A percentile compares a stretch with the other conserved stretches of the same genome.
Evolutionary conservation across 2,797 vertebrate genomes (phyloP).

Genomic region (Buceros bicornis): DNA sequence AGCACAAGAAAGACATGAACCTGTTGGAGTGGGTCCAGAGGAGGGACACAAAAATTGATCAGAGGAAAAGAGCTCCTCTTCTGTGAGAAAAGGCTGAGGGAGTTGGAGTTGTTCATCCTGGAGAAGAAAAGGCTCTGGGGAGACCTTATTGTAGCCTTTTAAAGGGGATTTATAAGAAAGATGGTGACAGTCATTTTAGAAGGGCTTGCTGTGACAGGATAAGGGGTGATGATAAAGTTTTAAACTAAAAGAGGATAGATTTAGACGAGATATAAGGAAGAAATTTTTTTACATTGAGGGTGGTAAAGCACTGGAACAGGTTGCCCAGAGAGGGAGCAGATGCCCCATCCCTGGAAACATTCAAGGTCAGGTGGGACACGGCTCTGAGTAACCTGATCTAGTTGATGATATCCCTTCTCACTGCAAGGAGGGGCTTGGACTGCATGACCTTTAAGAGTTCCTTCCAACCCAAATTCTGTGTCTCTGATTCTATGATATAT

Average conservation of each 20-base stretch:
- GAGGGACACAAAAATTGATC: not conserved
- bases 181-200: not conserved
- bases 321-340: not conserved
- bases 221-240: not conserved
- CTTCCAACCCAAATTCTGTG: not conserved
- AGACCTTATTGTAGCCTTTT: not conserved
- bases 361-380: not conserved
- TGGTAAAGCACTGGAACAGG: not conserved
- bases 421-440: not conserved
- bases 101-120: not conserved
- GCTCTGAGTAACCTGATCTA: not conserved
- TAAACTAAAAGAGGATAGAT: not conserved
- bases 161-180: not conserved
- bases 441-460: not conserved
- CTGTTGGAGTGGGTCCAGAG: not conserved
- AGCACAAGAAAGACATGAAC: not conserved
- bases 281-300: rapidly evolving
- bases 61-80: not conserved
- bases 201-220: not conserved
- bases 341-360: not conserved
- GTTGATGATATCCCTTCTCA: not conserved
- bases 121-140: not conserved
- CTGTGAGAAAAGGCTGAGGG: not conserved
- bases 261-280: not conserved
- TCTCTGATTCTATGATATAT: not conserved